Evolutionary conservation across 2,888 invertebrate genomes (phyloP), one percentile per base, ranked within the genome.

Genomic region (Nymphalis polychloros): DNA sequence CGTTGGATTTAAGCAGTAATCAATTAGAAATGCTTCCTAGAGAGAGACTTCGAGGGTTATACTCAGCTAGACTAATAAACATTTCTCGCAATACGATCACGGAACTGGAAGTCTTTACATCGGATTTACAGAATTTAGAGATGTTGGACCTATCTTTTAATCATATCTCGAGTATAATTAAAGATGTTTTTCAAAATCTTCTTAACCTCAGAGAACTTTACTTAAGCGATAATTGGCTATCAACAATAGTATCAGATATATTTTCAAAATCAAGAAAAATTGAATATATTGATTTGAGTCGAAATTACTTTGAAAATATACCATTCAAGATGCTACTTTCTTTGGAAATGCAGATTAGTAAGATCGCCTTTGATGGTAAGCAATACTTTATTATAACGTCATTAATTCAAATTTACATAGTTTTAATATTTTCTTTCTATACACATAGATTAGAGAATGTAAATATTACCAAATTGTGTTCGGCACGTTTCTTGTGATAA

Each of bases 61-160:
- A 94, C 76, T 94, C 95, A 69, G 92, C 97, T 65, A 93, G 96
- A 67, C 85, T 95, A 66, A 90, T 98, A 50, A 98, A 98, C 89
- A 93, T 98, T 63, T 97, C 97, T 19, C 96, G 95, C 82, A 98
- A 98, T 84, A 94, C 94, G 73, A 92, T 98, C 69, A 95, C 96
- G 80, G 96, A 96, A 75, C 89, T 97, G 63, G 97, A 97, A 84
- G 96, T 97, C 80, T 97, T 97, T 82, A 95, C 97, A 57, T 85
- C 93, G 17, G 97, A 97, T 85, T 93, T 98, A 73, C 95, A 94
- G 75, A 95, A 95, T 71, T 89, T 98, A 75, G 95, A 97, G 88
- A 94, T 95, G 73, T 93, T 97, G 72, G 97, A 97, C 85, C 88
- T 97, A 70, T 97, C 97, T 52, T 95, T 94, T 84, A 97, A 97